A percentile compares a stretch with the other conserved stretches of the same genome.
Evolutionary conservation across 2,888 invertebrate species (phyloP).

Genomic region (Oscheius myriophilus): DNA sequence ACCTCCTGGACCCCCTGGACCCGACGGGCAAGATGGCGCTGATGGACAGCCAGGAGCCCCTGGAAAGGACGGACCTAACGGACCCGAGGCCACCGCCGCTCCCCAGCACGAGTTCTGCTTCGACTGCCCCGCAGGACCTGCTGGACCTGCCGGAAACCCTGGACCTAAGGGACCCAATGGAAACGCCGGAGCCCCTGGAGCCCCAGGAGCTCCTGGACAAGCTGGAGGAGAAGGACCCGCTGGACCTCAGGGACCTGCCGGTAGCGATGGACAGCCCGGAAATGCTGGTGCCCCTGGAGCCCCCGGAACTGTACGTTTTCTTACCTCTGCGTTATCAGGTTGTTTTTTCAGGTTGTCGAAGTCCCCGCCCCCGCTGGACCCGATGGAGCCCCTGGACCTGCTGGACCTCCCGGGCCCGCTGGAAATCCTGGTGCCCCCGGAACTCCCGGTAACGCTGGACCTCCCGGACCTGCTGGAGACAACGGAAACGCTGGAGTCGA

Average conservation of each 20-base stretch:
- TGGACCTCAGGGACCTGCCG: conserved; percentile 53
- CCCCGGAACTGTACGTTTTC: conserved; percentile 40
- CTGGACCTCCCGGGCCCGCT: conserved; percentile 43
- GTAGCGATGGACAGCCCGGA: conserved; percentile 54
- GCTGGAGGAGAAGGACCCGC: conserved; percentile 56
- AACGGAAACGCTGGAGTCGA: conserved; percentile 45
- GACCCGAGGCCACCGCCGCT: conserved; percentile 32
- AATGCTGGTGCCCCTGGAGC: conserved; percentile 46
- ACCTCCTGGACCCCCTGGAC: conserved; percentile 32
- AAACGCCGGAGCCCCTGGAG: conserved; percentile 56
- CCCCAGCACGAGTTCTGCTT: conserved; percentile 56
- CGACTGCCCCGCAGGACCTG: conserved; percentile 58
- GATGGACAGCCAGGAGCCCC: conserved; percentile 53
- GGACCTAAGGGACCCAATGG: conserved; percentile 60
- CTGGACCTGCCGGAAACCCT: conserved; percentile 54
- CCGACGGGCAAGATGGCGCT: conserved; percentile 23
- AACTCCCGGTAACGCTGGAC: conserved; percentile 44
- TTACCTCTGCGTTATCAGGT: conserved; percentile 50
- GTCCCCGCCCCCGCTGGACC: conserved; percentile 56
- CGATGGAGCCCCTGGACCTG: conserved; percentile 50
- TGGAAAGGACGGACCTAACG: conserved; percentile 60
- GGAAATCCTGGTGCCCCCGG: conserved; percentile 45
- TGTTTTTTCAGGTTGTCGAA: conserved; percentile 16
- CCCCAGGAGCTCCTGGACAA: conserved; percentile 58
- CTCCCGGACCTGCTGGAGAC: conserved; percentile 48